Evolutionary conservation across 2,888 invertebrate genomes (phyloP).

Genomic region (Cremastinae sp.): DNA sequence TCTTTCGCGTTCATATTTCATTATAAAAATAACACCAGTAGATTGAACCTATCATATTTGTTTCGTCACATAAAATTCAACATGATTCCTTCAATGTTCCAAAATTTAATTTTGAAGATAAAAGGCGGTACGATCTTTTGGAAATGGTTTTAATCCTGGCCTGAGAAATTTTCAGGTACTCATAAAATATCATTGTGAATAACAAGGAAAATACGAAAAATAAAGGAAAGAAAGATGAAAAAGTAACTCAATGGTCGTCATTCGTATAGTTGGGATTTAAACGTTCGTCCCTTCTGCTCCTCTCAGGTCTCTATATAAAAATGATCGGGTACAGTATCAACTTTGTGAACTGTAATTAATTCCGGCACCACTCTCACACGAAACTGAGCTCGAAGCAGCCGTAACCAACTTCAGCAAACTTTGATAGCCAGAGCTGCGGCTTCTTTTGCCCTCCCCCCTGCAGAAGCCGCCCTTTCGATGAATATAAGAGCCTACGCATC

Average conservation of each 20-base stretch:
- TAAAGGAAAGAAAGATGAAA: conserved; percentile 37
- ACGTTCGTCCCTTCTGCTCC: background rate
- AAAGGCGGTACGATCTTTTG: too few species aligned
- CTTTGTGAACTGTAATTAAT: conserved; percentile 60
- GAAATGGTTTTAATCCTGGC: too few species aligned
- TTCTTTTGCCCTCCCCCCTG: conserved; percentile 50
- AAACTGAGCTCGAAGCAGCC: conserved; percentile 36
- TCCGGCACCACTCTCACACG: conserved; percentile 53
- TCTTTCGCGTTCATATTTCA: too few species aligned
- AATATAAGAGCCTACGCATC: background rate
- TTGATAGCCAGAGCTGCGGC: conserved; percentile 56
- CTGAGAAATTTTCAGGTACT: too few species aligned
- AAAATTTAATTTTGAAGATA: too few species aligned
- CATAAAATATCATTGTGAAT: too few species aligned
- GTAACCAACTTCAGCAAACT: conserved; percentile 52
- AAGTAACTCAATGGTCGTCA: conserved; percentile 28
- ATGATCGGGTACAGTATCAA: conserved; percentile 54
- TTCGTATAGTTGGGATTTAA: conserved; percentile 47
- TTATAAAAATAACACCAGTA: too few species aligned
- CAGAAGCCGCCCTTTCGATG: conserved; percentile 20
- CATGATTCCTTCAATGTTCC: too few species aligned
- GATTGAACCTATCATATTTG: too few species aligned
- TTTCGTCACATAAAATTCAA: too few species aligned
- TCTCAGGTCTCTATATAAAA: conserved; percentile 38
- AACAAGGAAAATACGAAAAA: background rate